Conservation (phyloP, 2,113 vertebrate species). For the Elachura formosa region DNA sequence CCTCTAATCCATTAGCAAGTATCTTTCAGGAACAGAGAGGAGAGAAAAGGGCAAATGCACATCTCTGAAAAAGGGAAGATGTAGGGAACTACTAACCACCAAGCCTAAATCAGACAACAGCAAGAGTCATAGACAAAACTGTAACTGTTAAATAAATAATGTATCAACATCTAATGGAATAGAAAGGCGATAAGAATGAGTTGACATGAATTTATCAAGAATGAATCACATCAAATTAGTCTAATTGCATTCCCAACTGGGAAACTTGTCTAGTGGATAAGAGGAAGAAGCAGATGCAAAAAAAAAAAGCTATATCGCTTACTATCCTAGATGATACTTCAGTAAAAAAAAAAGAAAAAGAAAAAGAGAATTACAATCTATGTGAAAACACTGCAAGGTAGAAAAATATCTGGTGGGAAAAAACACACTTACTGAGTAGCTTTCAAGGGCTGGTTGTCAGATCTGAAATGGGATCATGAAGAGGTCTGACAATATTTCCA, state of each 20-base stretch:
- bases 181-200: not conserved
- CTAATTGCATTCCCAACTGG: not conserved
- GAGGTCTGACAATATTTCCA: conserved; percentile 40
- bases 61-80: not conserved
- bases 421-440: conserved; percentile 12
- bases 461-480: conserved; percentile 47
- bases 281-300: not conserved
- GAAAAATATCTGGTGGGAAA: not conserved
- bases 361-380: not conserved
- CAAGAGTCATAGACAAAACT: not conserved
- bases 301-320: not conserved
- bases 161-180: not conserved
- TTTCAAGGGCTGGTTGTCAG: conserved; percentile 38
- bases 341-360: not conserved
- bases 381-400: not conserved
- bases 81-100: not conserved
- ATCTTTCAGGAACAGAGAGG: not conserved
- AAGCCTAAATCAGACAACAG: not conserved
- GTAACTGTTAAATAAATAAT: not conserved
- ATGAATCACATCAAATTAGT: not conserved
- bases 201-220: not conserved
- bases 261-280: not conserved
- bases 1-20: not conserved
- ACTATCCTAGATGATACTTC: not conserved
- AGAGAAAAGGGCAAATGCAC: not conserved